Evolutionary conservation across 2,888 invertebrate genomes (phyloP).

Genomic region (Tenodera sinensis): DNA sequence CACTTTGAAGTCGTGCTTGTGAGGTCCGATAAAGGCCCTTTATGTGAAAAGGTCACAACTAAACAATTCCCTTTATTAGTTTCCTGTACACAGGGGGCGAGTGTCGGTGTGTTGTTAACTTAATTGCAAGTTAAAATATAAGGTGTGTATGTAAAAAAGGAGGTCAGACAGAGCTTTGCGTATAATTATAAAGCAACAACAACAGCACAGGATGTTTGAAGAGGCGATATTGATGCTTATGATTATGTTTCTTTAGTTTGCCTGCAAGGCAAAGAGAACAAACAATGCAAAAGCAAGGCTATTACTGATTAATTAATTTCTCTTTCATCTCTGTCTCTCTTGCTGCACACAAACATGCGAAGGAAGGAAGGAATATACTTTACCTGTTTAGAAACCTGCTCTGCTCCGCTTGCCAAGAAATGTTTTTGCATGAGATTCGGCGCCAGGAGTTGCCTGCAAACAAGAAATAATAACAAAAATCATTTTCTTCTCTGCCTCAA

Average conservation of each 20-base stretch:
- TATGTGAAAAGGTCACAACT: not conserved
- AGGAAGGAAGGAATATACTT: constrained; percentile 38
- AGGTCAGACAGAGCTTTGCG: not conserved
- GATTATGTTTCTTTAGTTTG: not conserved
- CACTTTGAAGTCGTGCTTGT: not conserved
- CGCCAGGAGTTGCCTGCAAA: constrained; percentile 85
- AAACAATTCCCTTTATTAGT: not conserved
- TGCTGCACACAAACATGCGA: not conserved
- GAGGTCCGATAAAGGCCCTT: no score
- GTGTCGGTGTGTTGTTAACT: not conserved
- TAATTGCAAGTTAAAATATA: not conserved
- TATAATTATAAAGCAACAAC: not conserved
- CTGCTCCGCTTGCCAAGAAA: constrained; percentile 79
- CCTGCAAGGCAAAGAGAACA: not conserved
- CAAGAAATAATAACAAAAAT: constrained; percentile 36
- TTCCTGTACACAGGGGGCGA: not conserved
- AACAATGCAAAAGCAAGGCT: not conserved
- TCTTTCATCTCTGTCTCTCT: not conserved
- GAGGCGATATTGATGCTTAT: not conserved
- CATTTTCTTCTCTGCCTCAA: not conserved
- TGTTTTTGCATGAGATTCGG: constrained; percentile 90
- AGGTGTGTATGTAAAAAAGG: not conserved
- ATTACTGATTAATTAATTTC: not conserved
- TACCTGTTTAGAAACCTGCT: constrained; percentile 77
- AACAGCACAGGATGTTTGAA: not conserved